Evolutionary conservation across 2,888 invertebrate species (phyloP).

Genomic region (Andrena praecox): DNA sequence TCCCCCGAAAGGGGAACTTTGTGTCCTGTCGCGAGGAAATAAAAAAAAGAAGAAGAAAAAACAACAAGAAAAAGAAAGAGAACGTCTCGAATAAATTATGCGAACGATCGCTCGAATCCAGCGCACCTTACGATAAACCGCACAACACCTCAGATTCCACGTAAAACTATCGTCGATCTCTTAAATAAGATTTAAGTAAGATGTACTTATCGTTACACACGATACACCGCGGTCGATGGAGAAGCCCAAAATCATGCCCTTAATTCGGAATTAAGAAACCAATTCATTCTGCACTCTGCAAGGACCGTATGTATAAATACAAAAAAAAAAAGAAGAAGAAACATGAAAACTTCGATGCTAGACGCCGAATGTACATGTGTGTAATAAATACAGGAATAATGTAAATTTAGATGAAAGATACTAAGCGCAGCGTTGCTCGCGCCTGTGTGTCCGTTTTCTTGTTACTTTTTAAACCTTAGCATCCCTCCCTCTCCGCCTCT

Average conservation of each 20-base stretch:
- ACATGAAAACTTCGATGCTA: conserved; percentile 73
- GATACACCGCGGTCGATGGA: conserved; percentile 62
- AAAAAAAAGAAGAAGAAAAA: no score
- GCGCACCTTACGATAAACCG: conserved; percentile 52
- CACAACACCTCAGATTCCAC: conserved; percentile 33
- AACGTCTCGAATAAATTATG: conserved; percentile 69
- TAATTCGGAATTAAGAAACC: conserved; percentile 63
- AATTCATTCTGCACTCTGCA: conserved; percentile 51
- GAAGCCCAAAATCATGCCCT: conserved; percentile 68
- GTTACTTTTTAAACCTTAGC: conserved; percentile 67
- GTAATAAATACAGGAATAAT: conserved; percentile 82
- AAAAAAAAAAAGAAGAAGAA: conserved; percentile 39
- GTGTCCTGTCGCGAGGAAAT: conserved; percentile 18
- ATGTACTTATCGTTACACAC: conserved; percentile 70
- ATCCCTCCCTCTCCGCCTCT: conserved; percentile 80
- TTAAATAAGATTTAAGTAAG: conserved; percentile 79
- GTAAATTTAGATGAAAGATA: conserved; percentile 75
- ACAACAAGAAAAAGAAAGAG: conserved; percentile 28
- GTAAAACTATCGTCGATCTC: conserved; percentile 63
- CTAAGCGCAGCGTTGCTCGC: conserved; percentile 52
- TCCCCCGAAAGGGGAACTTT: conserved; percentile 52
- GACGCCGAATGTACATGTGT: conserved; percentile 79
- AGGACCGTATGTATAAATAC: conserved; percentile 68
- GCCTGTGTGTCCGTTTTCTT: background rate
- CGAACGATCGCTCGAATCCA: conserved; percentile 41